Percentiles rank a stretch among this genome's conserved stretches.
Evolutionary conservation across 2,797 vertebrate genomes (phyloP).

Genomic region (Eulemur albifrons): DNA sequence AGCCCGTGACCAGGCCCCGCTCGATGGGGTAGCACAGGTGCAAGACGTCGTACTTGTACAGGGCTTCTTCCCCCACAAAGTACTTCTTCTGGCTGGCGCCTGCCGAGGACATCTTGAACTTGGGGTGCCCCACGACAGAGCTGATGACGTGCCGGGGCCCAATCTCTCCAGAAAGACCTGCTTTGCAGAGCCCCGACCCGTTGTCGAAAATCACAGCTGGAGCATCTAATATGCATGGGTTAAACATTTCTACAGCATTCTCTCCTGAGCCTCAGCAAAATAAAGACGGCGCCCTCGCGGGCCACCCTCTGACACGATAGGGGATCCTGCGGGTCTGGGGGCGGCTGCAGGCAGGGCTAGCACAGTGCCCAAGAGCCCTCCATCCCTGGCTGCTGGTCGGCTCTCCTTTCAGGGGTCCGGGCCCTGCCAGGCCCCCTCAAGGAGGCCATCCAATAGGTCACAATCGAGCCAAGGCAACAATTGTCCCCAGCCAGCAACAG

Average conservation of each 20-base stretch:
- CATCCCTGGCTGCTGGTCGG: rapidly evolving
- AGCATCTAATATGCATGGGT: not conserved
- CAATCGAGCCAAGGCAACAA: constrained; percentile 40
- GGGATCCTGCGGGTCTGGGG: not conserved
- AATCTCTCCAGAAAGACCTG: constrained; percentile 79
- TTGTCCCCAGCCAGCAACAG: not conserved
- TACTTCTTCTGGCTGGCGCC: constrained; percentile 47
- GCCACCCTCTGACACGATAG: not conserved
- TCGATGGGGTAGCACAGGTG: constrained; percentile 65
- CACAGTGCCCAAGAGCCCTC: not conserved
- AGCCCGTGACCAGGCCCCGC: constrained; percentile 65
- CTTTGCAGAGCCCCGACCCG: constrained; percentile 80
- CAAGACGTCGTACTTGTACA: constrained; percentile 27
- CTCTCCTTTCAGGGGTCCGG: not conserved
- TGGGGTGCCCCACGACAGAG: constrained; percentile 66
- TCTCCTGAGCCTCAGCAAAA: rapidly evolving
- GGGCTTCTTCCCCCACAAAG: constrained; percentile 73
- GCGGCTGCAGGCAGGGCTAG: not conserved
- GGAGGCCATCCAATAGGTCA: not conserved
- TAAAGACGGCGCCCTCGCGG: rapidly evolving
- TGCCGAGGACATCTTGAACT: not conserved
- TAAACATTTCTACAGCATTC: not conserved
- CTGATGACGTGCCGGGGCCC: constrained; percentile 71
- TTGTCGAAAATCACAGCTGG: constrained; percentile 81
- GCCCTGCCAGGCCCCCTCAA: not conserved